phyloP scores from a whole-genome alignment of 2,797 vertebrate species.

The Chaenodraco wilsoni region DNA sequence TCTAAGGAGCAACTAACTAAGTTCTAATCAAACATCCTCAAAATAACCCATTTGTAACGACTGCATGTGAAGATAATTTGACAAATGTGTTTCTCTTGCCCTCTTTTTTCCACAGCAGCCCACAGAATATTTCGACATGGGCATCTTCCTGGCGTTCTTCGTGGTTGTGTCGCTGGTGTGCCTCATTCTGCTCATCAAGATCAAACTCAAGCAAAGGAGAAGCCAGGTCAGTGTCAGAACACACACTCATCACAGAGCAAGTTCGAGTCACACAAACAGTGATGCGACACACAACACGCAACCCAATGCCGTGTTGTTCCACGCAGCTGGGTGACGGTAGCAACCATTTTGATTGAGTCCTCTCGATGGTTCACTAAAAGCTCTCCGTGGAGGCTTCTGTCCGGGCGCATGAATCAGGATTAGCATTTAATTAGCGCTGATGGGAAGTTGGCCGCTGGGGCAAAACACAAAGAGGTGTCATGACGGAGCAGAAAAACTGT shows the following conservation, averaged over 20 bases:
- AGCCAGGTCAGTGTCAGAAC: conserved; percentile 88
- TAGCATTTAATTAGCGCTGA: conserved; percentile 68
- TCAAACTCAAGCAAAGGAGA: conserved; percentile 96
- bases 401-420: conserved; percentile 46
- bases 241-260: not conserved
- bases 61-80: conserved; percentile 31
- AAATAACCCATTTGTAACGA: not conserved
- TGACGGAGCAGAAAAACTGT: conserved; percentile 46
- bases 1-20: not conserved
- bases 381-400: conserved; percentile 46
- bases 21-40: conserved; percentile 4
- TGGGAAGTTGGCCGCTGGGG: conserved; percentile 43
- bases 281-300: not conserved
- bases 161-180: conserved; percentile 97
- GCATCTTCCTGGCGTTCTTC: conserved; percentile 98
- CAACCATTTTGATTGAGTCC: conserved; percentile 41
- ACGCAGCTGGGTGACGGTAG: conserved; percentile 11
- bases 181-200: conserved; percentile 98
- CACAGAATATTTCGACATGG: conserved; percentile 99
- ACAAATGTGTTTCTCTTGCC: conserved; percentile 40
- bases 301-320: not conserved
- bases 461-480: conserved; percentile 41
- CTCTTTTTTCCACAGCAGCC: conserved; percentile 87
- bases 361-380: conserved; percentile 41
- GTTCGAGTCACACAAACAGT: not conserved